Evolutionary conservation across 2,888 invertebrate species (phyloP), one percentile per base, ranked within the genome.

Genomic region (Spilosoma lubricipeda): DNA sequence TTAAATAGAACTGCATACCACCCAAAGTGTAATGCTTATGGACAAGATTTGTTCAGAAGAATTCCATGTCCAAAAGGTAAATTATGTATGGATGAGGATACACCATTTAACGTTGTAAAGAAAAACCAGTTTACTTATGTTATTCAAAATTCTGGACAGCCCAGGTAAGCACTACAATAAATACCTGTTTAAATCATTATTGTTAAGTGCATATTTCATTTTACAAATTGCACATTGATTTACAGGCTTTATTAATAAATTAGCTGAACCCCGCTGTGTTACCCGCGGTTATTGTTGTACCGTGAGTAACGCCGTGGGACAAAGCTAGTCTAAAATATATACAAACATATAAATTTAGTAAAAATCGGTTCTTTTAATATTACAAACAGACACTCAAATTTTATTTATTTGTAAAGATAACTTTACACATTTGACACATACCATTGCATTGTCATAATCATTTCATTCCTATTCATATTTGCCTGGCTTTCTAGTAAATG

Each of bases 61-160:
- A 97, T 99, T 76, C 99, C 99, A 1, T 99, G 99, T 90, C 96
- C 97, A 0, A 96, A 96, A 85, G 97, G 97, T 42, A 91, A 96
- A 80, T 90, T 99, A 2, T 99, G 99, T 92, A 91, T 96, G 63
- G 99, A 99, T 93, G 99, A 99, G 92, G 98, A 98, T 92, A 96
- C 97, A 76, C 97, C 98, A 39, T 96, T 96, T 92, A 98, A 98
- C 96, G 98, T 99, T 3, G 96, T 99, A 20, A 97, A 97, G 85
- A 97, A 97, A 70, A 97, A 98, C 93, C 99, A 99, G 94, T 99
- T 99, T 92, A 99, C 99, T 1, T 99, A 98, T 95, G 98, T 98
- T 78, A 98, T 99, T 78, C 97, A 98, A 90, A 98, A 99, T 93
- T 97, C 98, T 77, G 97, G 97, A 83, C 98, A 99, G 90, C 99